phyloP scores from a whole-genome alignment of 2,113 vertebrate species.

The Onychostoma macrolepis region DNA sequence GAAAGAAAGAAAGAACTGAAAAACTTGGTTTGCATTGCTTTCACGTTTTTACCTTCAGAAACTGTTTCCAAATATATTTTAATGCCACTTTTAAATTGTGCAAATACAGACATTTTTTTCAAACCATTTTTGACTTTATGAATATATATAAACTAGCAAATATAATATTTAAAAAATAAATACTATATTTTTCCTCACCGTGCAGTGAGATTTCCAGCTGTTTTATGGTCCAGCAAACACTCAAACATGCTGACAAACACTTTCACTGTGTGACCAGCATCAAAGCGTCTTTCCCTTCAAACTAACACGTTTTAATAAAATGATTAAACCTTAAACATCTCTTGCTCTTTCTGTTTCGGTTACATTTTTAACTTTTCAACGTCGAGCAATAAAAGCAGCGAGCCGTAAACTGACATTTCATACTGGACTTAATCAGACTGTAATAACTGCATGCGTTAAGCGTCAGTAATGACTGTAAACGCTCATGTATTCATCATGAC shows the following conservation, averaged over 20 bases:
- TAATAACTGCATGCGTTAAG: neutral
- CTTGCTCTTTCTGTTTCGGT: neutral
- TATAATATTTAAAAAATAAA: too few relatives aligned
- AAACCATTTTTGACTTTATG: too few relatives aligned
- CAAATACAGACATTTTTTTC: too few relatives aligned
- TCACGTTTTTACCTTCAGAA: too few relatives aligned
- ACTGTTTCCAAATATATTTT: too few relatives aligned
- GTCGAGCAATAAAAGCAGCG: neutral
- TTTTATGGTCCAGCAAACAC: neutral
- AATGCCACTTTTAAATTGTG: too few relatives aligned
- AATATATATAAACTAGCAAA: too few relatives aligned
- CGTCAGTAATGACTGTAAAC: neutral
- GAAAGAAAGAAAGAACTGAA: too few relatives aligned
- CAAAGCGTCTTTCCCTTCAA: neutral
- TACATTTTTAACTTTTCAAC: neutral
- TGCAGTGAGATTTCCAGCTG: neutral
- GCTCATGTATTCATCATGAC: neutral
- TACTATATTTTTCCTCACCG: neutral
- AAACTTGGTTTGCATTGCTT: too few relatives aligned
- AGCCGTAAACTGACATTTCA: neutral
- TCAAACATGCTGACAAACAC: neutral
- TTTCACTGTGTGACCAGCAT: neutral
- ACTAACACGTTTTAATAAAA: neutral
- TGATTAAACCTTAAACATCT: neutral
- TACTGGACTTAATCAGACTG: neutral